Evolutionary conservation across 2,888 invertebrate species (phyloP), one percentile per base, ranked within the genome.

Genomic region (Lasioglossum villosulum): DNA sequence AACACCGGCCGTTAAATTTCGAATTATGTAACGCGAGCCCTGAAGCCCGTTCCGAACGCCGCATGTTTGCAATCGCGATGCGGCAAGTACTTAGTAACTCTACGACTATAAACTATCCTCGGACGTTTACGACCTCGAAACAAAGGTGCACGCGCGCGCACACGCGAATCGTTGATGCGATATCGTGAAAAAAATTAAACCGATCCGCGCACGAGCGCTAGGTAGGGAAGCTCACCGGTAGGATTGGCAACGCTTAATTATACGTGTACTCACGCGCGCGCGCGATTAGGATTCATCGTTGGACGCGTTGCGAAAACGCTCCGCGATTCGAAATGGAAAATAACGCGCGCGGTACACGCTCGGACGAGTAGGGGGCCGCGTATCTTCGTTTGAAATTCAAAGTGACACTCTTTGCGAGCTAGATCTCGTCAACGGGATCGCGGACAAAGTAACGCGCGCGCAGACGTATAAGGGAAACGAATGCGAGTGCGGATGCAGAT

Each of bases 21-120:
- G 34, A 77, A 56, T 77, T 77, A 77, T 48, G 68, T 52, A 77
- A 77, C n/a, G 27, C 30, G 27, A 19, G 30, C 1, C 12, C 30
- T 27, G 23, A 73, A 52, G 27, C 48, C n/a, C 37, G 19, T 19
- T 71, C 66, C 37, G 16, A 63, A 52, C 27, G 56, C 56, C n/a
- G 12, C n/a, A 23, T 56, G 56, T 56, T 56, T n/a, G 56, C 12
- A n/a, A 19, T 23, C 1, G 70, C 70, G 70, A 70, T n/a, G 70
- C 70, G 70, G n/a, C 68, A 23, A 34, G 8, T 37, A 37, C 56
- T 56, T 12, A 3, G 23, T 23, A 37, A 0, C 23, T 37, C 68
- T 23, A 37, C 68, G 68, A 30, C 63, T 63, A 30, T 30, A 68
- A 68, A 68, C 68, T 68, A 37, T 34, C 23, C 37, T 68, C 23